Percentiles rank a stretch among this genome's conserved stretches.
Evolutionary conservation across 2,888 invertebrate species (phyloP).

Genomic region (Sminthurides aquaticus): DNA sequence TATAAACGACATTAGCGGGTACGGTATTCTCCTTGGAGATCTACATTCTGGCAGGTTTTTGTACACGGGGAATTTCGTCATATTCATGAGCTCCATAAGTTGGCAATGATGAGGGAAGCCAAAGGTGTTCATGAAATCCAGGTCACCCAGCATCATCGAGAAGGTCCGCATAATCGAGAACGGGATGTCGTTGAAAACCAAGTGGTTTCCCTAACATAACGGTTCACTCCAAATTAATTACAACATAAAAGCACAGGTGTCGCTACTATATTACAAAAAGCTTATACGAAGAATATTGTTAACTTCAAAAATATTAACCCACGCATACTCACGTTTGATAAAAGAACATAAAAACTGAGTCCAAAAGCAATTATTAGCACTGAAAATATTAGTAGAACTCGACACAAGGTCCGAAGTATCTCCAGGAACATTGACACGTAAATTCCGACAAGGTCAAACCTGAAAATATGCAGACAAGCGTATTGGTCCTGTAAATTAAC

Average conservation of each 20-base stretch:
- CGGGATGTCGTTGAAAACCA: constrained; percentile 8
- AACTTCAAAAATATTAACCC: not conserved
- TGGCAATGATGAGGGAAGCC: constrained; percentile 3
- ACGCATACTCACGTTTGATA: not conserved
- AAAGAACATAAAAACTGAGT: not conserved
- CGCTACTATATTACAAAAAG: not conserved
- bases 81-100: not conserved
- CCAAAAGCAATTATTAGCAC: constrained; percentile 7
- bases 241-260: not conserved
- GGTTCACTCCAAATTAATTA: not conserved
- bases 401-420: not conserved
- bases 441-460: constrained; percentile 9
- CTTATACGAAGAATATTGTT: not conserved
- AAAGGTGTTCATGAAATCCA: constrained; percentile 9
- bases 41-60: not conserved
- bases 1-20: constrained; percentile 10
- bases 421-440: constrained; percentile 11
- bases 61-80: not conserved
- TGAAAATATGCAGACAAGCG: not conserved
- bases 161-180: constrained; percentile 7
- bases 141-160: constrained; percentile 13
- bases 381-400: constrained; percentile 5
- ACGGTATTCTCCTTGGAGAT: constrained; percentile 12
- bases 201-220: constrained; percentile 5
- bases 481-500: not conserved